A percentile compares a stretch with the other conserved stretches of the same genome.
These are phyloP conservation scores for Actinia tenebrosa DNA, from an alignment of 64 coral and sea anemone genomes.

Conservation along the genomic window DNA sequence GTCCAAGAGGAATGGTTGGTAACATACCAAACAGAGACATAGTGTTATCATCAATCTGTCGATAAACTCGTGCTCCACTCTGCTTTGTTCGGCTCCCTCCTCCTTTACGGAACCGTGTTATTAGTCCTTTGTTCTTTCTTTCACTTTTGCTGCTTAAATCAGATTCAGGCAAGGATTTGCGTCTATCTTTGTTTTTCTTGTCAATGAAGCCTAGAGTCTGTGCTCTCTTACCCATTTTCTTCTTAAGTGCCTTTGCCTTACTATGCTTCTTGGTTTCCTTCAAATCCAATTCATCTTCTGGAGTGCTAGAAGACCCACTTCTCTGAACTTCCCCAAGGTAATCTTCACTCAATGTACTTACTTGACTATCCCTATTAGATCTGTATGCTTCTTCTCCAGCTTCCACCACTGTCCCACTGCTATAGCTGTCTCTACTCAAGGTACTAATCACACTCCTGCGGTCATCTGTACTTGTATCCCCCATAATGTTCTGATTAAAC, in stretches of 20 bases:
- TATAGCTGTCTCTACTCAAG: slow-evolving; percentile 33
- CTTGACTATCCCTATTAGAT: slow-evolving; percentile 51
- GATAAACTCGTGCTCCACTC: slow-evolving; percentile 22
- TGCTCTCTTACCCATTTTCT: background rate
- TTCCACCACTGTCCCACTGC: slow-evolving; percentile 45
- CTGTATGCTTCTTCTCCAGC: background rate
- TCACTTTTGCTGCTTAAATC: background rate
- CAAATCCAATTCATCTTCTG: slow-evolving; percentile 44
- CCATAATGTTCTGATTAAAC: background rate
- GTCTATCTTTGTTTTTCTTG: background rate
- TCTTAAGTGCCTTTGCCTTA: background rate
- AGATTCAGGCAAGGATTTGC: background rate
- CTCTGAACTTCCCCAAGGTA: background rate
- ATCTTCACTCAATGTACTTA: slow-evolving; percentile 37
- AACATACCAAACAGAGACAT: slow-evolving; percentile 28
- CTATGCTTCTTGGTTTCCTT: background rate
- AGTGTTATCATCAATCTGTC: slow-evolving; percentile 17
- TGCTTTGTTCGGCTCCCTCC: slow-evolving; percentile 3
- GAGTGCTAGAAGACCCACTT: slow-evolving; percentile 53
- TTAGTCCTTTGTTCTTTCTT: background rate
- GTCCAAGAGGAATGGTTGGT: background rate
- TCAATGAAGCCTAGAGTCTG: background rate
- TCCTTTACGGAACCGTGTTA: background rate
- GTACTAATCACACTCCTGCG: slow-evolving; percentile 18
- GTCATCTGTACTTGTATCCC: background rate